Conservation (phyloP, 2,888 invertebrate species). For the Myathropa florea region DNA sequence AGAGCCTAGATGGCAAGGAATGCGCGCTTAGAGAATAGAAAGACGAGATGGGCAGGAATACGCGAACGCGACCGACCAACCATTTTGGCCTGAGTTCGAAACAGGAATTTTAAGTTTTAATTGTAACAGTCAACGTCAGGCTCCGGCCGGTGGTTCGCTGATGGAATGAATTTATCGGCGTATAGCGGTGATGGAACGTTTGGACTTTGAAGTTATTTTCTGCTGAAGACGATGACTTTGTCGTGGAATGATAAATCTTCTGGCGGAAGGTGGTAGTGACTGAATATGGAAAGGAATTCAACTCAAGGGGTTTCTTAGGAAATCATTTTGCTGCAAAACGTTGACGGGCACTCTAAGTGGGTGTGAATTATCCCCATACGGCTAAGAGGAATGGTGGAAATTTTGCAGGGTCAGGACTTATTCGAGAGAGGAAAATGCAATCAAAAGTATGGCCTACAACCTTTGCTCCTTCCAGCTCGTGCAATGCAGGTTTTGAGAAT, state of each 20-base stretch:
- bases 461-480: too few species aligned
- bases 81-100: conserved; percentile 37
- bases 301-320: neutral
- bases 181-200: neutral
- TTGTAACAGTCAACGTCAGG: conserved; percentile 31
- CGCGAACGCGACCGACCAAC: neutral
- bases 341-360: neutral
- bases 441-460: neutral
- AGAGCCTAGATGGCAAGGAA: conserved; percentile 52
- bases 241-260: neutral
- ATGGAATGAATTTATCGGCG: neutral
- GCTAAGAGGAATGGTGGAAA: neutral
- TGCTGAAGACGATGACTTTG: neutral
- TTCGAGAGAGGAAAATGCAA: neutral
- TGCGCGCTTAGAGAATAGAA: conserved; percentile 55
- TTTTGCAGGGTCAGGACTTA: too few species aligned
- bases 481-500: too few species aligned
- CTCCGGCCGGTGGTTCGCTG: neutral
- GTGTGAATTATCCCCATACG: neutral
- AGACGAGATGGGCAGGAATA: neutral
- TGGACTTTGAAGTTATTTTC: neutral
- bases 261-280: neutral
- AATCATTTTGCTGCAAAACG: neutral
- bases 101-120: conserved; percentile 50
- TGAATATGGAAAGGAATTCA: neutral